Evolutionary conservation across 2,797 vertebrate genomes (phyloP).

Genomic region (Lutjanus argentimaculatus): DNA sequence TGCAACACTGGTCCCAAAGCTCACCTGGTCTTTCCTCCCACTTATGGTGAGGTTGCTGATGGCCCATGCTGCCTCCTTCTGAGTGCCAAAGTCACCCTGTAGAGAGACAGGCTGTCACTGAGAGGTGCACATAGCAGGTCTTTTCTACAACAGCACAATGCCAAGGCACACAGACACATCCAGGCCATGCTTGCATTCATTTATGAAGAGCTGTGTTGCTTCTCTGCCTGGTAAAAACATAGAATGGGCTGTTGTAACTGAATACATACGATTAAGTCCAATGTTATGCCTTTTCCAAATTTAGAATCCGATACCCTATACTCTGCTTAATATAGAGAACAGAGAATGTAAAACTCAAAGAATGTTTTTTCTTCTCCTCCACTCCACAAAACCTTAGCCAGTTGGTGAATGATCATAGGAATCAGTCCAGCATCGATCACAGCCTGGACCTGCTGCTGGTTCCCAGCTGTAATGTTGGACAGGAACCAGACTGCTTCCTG

Average conservation of each 20-base stretch:
- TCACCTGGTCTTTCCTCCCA: constrained; percentile 98
- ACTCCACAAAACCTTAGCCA: constrained; percentile 92
- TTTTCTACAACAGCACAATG: constrained; percentile 21
- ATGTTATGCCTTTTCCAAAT: not conserved
- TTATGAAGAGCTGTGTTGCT: not conserved
- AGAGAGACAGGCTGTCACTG: constrained; percentile 82
- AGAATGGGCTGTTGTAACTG: not conserved
- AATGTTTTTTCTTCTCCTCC: not conserved
- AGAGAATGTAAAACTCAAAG: not conserved
- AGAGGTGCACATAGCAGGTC: constrained; percentile 22
- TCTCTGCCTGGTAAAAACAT: constrained; percentile 14
- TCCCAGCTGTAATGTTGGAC: constrained; percentile 99
- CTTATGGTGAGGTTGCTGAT: constrained; percentile 99
- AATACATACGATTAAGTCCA: not conserved
- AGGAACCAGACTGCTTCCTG: constrained; percentile 99
- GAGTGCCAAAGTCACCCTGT: constrained; percentile 99
- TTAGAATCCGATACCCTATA: not conserved
- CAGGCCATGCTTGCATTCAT: not conserved
- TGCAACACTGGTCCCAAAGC: constrained; percentile 17
- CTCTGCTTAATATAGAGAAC: not conserved
- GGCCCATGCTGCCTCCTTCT: constrained; percentile 99
- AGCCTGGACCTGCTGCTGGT: constrained; percentile 99
- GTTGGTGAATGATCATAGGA: constrained; percentile 99
- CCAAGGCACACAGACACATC: constrained; percentile 11
- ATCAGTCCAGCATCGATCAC: constrained; percentile 98